A percentile compares a stretch with the other conserved stretches of the same genome.
Conservation (phyloP, 2,888 invertebrate species). For the Argyresthia goedartella region DNA sequence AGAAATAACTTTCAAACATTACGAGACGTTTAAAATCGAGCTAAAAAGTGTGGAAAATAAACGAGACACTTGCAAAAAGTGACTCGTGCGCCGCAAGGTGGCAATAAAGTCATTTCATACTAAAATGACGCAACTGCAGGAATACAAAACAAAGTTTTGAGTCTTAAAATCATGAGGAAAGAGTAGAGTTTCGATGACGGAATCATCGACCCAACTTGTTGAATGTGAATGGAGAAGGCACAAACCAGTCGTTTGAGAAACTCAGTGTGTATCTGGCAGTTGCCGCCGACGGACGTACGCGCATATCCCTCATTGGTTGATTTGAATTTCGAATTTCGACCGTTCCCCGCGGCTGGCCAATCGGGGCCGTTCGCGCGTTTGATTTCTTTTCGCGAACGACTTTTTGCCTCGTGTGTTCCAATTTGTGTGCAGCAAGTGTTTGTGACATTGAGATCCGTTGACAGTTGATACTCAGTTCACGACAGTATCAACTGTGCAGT, state of each 20-base stretch:
- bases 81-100: conserved; percentile 59
- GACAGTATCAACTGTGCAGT: conserved; percentile 19
- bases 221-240: conserved; percentile 57
- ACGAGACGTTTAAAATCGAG: neutral
- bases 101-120: conserved; percentile 22
- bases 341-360: conserved; percentile 32
- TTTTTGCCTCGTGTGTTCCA: conserved; percentile 47
- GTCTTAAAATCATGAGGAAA: too few relatives aligned
- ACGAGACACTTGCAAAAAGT: conserved; percentile 48
- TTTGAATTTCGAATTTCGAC: conserved; percentile 50
- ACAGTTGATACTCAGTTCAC: conserved; percentile 12
- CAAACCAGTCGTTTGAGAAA: conserved; percentile 54
- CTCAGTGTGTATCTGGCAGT: conserved; percentile 52
- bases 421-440: conserved; percentile 29
- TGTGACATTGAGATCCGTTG: conserved; percentile 43
- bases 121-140: conserved; percentile 21
- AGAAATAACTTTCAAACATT: neutral
- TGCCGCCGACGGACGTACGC: conserved; percentile 39
- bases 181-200: too few relatives aligned
- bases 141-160: too few relatives aligned
- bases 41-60: conserved; percentile 23
- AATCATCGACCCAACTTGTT: conserved; percentile 27
- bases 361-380: conserved; percentile 47
- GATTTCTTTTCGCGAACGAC: conserved; percentile 51
- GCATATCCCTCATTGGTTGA: conserved; percentile 32